Evolutionary conservation across 2,888 invertebrate species (phyloP).

Genomic region (Aquatica leii): DNA sequence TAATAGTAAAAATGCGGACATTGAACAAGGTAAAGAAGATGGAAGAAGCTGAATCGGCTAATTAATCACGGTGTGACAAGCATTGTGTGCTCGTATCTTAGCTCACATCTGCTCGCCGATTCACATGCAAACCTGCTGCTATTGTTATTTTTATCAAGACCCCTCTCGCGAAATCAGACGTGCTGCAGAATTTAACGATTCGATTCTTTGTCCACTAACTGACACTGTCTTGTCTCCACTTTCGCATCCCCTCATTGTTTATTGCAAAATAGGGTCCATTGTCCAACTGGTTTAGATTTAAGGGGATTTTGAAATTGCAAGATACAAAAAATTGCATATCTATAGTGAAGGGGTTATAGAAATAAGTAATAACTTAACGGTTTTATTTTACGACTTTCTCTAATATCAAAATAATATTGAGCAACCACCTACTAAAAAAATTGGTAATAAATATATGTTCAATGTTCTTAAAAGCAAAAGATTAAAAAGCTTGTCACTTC

Average conservation of each 20-base stretch:
- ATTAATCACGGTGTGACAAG: slow-evolving; percentile 50
- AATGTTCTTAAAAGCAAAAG: no score
- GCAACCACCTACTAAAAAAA: background rate
- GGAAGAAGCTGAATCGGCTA: slow-evolving; percentile 45
- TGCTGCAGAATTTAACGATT: slow-evolving; percentile 49
- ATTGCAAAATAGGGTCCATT: slow-evolving; percentile 42
- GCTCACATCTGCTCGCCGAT: slow-evolving; percentile 48
- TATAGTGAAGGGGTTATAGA: background rate
- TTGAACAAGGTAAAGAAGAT: slow-evolving; percentile 40
- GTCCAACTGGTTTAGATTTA: slow-evolving; percentile 35
- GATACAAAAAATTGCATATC: slow-evolving; percentile 10
- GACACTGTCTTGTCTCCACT: slow-evolving; percentile 43
- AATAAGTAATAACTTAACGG: slow-evolving; percentile 13
- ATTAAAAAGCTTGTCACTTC: no score
- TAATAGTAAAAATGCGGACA: slow-evolving; percentile 28
- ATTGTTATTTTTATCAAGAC: slow-evolving; percentile 50
- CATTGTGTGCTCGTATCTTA: slow-evolving; percentile 46
- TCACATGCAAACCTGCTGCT: slow-evolving; percentile 51
- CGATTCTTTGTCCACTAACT: slow-evolving; percentile 44
- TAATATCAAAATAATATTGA: background rate
- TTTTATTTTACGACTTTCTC: slow-evolving; percentile 8
- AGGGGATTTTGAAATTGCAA: slow-evolving; percentile 24
- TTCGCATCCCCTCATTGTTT: slow-evolving; percentile 44
- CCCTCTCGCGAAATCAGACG: slow-evolving; percentile 49
- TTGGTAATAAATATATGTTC: no score